Conservation (phyloP, 2,888 invertebrate species). For the Philereme transversata region DNA sequence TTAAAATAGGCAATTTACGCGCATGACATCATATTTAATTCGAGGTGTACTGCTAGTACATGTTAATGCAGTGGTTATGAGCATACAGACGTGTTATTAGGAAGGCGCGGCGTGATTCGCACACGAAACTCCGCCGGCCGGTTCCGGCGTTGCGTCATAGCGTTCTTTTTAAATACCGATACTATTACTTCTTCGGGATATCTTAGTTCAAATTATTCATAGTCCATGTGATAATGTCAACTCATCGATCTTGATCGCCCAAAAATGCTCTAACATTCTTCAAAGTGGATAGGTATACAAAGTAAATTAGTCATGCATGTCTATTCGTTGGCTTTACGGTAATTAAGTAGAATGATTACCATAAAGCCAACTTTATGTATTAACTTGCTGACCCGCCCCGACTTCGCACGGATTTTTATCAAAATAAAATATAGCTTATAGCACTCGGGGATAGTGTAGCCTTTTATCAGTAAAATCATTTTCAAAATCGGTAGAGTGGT, state of each 20-base stretch:
- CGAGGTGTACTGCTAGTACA: constrained; percentile 36
- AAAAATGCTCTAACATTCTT: neutral
- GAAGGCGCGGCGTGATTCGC: constrained; percentile 43
- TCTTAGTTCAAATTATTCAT: constrained; percentile 7
- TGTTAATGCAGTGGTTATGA: constrained; percentile 49
- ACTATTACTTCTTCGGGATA: neutral
- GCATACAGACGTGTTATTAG: constrained; percentile 47
- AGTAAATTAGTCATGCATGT: constrained; percentile 1
- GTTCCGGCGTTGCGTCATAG: constrained; percentile 50
- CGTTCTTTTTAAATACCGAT: constrained; percentile 3
- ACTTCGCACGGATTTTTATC: too few species aligned
- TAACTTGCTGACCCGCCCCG: too few species aligned
- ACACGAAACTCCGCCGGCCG: constrained; percentile 44
- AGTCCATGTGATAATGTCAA: constrained; percentile 6
- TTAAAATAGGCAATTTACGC: constrained; percentile 15
- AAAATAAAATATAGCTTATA: too few species aligned
- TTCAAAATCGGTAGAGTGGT: too few species aligned
- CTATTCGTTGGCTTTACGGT: neutral
- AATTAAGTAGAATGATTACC: too few species aligned
- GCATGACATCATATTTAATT: constrained; percentile 63
- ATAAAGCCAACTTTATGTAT: too few species aligned
- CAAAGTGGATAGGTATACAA: neutral
- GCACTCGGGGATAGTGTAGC: too few species aligned
- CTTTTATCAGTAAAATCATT: too few species aligned
- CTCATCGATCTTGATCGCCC: constrained; percentile 7